A percentile compares a stretch with the other conserved stretches of the same genome.
Evolutionary conservation across 1,140 invertebrate species (phyloP).

Genomic region (Ostrea edulis): DNA sequence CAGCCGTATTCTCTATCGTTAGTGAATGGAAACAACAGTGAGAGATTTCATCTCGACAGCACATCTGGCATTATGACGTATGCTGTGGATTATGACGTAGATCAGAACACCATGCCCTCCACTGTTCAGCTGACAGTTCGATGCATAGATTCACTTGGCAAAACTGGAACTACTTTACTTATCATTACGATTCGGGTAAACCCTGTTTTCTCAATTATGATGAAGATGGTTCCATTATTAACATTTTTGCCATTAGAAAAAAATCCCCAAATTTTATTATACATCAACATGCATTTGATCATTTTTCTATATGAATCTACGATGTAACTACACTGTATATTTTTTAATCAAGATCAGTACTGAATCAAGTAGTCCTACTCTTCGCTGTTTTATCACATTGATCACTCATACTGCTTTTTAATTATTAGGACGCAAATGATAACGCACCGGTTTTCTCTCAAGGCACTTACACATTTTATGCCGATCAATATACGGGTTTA

Average conservation of each 20-base stretch:
- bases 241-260: no score
- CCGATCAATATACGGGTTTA: slow-evolving; percentile 49
- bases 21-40: slow-evolving; percentile 53
- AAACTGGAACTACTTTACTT: slow-evolving; percentile 45
- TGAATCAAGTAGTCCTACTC: no score
- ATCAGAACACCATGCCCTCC: slow-evolving; percentile 42
- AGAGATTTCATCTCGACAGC: slow-evolving; percentile 41
- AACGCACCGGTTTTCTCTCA: slow-evolving; percentile 44
- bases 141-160: slow-evolving; percentile 42
- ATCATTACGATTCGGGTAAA: slow-evolving; percentile 50
- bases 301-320: no score
- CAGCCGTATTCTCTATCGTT: slow-evolving; percentile 40
- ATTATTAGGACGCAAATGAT: slow-evolving; percentile 51
- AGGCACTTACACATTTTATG: slow-evolving; percentile 43
- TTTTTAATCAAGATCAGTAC: no score
- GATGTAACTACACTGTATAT: no score
- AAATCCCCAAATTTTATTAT: no score
- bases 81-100: slow-evolving; percentile 50
- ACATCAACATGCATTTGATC: no score
- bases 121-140: slow-evolving; percentile 36
- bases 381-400: no score
- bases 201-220: no score
- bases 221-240: no score
- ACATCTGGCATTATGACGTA: slow-evolving; percentile 43
- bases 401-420: neutral